A percentile compares a stretch with the other conserved stretches of the same genome.
Evolutionary conservation across 1,140 invertebrate genomes (phyloP).

Genomic region (Dinothrombium tinctorium): DNA sequence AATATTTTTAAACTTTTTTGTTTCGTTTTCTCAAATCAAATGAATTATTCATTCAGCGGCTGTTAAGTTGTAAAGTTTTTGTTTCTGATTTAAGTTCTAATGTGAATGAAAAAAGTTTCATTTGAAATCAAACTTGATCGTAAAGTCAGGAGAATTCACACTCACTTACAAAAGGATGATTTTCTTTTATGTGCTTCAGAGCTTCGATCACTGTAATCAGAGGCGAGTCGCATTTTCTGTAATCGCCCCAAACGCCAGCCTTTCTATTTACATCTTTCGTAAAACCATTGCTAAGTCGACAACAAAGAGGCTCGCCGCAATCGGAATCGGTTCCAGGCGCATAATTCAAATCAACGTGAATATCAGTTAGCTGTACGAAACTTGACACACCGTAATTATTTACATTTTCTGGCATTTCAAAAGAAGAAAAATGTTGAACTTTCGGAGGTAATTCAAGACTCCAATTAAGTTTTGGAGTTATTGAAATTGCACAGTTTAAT

Average conservation of each 20-base stretch:
- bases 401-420: not conserved
- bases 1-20: not conserved
- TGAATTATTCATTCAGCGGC: too few relatives aligned
- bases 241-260: constrained; percentile 3
- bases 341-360: constrained; percentile 76
- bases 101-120: not conserved
- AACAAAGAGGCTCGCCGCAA: constrained; percentile 69
- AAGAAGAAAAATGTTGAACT: not conserved
- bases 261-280: too few relatives aligned
- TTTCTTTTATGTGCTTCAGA: not conserved
- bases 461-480: constrained; percentile 2
- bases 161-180: constrained; percentile 1
- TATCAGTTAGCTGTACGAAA: constrained; percentile 59
- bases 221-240: constrained; percentile 1
- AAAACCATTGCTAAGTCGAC: constrained; percentile 25
- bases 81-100: too few relatives aligned
- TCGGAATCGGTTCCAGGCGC: constrained; percentile 66
- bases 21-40: too few relatives aligned
- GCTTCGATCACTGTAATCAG: not conserved
- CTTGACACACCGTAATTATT: not conserved
- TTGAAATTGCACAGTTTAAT: not conserved
- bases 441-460: not conserved
- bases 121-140: not conserved
- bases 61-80: too few relatives aligned
- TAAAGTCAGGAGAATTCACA: not conserved